phyloP scores from a whole-genome alignment of 2,888 invertebrate genomes.

The Drosophila anceps region DNA sequence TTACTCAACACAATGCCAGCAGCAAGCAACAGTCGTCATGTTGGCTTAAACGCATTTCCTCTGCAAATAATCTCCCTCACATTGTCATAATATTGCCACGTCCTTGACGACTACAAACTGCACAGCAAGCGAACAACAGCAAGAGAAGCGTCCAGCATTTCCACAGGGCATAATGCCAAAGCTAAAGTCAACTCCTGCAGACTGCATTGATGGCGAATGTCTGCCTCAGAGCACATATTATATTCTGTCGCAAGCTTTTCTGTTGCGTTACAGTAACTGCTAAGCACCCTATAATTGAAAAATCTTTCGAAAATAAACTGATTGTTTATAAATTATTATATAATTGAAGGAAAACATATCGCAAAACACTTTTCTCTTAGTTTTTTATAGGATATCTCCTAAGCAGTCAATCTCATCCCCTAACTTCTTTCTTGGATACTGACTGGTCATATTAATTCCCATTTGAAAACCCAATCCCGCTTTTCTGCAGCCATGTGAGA shows the following conservation, averaged over 20 bases:
- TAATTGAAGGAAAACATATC: not conserved
- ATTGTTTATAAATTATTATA: not conserved
- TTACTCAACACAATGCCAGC: slow-evolving; percentile 62
- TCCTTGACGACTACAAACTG: slow-evolving; percentile 40
- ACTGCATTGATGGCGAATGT: slow-evolving; percentile 28
- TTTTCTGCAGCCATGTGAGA: slow-evolving; percentile 27
- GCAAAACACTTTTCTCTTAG: not conserved
- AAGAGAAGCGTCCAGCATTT: slow-evolving; percentile 11
- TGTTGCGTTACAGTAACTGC: not conserved
- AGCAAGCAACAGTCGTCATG: slow-evolving; percentile 37
- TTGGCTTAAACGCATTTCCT: slow-evolving; percentile 72
- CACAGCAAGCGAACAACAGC: slow-evolving; percentile 31
- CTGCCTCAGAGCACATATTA: not conserved
- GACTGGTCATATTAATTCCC: slow-evolving; percentile 46
- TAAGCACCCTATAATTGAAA: not conserved
- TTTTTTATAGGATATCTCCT: not conserved
- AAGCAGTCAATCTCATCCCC: not conserved
- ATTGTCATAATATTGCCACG: slow-evolving; percentile 25
- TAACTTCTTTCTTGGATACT: slow-evolving; percentile 1
- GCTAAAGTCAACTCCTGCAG: slow-evolving; percentile 18
- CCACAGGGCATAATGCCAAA: slow-evolving; percentile 23
- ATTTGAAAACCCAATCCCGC: slow-evolving; percentile 55
- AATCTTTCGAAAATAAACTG: too few species aligned
- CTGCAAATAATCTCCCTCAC: slow-evolving; percentile 56
- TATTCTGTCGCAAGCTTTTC: not conserved